These are phyloP conservation scores for Troides helena DNA, from an alignment of 2,888 invertebrate genomes.

Conservation along the genomic window DNA sequence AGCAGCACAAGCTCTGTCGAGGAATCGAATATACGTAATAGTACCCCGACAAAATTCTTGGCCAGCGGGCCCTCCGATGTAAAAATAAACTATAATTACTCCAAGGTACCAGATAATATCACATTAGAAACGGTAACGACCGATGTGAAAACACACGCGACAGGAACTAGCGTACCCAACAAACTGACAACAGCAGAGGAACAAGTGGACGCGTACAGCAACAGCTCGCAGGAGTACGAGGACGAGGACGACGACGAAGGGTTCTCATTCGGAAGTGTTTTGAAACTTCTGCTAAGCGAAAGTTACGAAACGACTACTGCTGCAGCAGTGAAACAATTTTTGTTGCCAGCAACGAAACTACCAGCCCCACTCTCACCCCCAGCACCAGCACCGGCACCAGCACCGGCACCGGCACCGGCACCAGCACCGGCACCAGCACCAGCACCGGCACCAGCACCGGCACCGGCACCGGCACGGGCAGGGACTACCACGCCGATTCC, in stretches of 20 bases:
- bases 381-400: too few species aligned
- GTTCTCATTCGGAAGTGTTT: constrained; percentile 82
- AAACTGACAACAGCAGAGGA: constrained; percentile 33
- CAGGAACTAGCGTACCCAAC: constrained; percentile 34
- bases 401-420: too few species aligned
- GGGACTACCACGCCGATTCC: constrained; percentile 26
- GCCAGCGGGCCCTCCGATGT: not conserved
- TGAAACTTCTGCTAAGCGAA: constrained; percentile 81
- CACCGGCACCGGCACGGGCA: not conserved
- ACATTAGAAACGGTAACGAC: not conserved
- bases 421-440: not conserved
- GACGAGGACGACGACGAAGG: constrained; percentile 72
- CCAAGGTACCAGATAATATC: not conserved
- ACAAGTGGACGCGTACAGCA: constrained; percentile 36
- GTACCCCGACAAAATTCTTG: not conserved
- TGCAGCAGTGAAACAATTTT: constrained; percentile 36
- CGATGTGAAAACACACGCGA: not conserved
- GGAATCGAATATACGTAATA: not conserved
- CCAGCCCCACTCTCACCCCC: constrained; percentile 17
- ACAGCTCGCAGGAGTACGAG: constrained; percentile 57
- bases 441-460: too few species aligned
- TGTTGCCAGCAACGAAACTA: constrained; percentile 31
- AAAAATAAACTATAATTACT: not conserved
- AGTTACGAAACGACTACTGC: constrained; percentile 61
- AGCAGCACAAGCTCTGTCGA: constrained; percentile 30